Conservation (phyloP, 2,113 vertebrate species). For the Anthoscopus minutus region DNA sequence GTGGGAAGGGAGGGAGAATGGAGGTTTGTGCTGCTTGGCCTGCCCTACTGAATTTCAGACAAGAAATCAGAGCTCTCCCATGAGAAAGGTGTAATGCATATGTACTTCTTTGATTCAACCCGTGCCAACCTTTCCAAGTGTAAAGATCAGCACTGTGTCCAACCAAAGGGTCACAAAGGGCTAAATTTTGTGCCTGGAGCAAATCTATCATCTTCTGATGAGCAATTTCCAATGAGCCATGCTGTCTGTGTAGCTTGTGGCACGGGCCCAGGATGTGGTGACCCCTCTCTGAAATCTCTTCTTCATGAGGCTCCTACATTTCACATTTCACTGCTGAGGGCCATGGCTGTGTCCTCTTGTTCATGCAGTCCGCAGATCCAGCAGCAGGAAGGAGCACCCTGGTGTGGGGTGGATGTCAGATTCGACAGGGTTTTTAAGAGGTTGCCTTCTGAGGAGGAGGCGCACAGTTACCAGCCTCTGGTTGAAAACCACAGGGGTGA, state of each 20-base stretch:
- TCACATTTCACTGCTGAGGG: background rate
- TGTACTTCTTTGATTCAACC: background rate
- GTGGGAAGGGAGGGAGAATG: fast-evolving
- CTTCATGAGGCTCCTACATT: background rate
- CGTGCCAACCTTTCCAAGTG: background rate
- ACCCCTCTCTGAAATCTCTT: background rate
- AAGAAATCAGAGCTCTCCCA: background rate
- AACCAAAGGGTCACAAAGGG: background rate
- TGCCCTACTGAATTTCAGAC: background rate
- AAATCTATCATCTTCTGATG: background rate
- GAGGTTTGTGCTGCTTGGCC: background rate
- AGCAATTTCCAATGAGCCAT: background rate
- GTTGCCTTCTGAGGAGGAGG: background rate
- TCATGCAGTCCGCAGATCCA: background rate
- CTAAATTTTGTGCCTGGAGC: background rate
- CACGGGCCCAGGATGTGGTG: fast-evolving
- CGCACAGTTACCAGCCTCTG: fast-evolving
- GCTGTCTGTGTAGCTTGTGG: background rate
- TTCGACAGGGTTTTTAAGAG: background rate
- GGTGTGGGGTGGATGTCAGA: too few species aligned
- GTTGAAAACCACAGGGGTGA: background rate
- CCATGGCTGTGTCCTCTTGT: fast-evolving
- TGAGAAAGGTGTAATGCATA: background rate
- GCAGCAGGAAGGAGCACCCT: background rate
- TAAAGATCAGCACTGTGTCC: background rate